Evolutionary conservation across 2,797 vertebrate species (phyloP).

Genomic region (Cephalopachus bancanus): DNA sequence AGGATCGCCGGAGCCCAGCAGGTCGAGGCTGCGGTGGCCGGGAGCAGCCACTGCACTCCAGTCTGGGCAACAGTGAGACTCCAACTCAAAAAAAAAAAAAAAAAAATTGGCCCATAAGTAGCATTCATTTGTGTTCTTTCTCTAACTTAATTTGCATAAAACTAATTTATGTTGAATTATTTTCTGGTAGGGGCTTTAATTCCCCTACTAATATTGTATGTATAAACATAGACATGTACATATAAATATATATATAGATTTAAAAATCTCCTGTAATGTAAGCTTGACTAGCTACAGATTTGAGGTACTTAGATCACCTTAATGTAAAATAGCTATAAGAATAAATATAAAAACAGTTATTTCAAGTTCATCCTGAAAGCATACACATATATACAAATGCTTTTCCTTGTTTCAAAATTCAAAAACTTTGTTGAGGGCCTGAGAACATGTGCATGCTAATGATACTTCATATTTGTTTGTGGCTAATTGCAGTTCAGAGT

Average conservation of each 20-base stretch:
- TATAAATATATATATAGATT: neutral
- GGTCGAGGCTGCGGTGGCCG: too few species aligned
- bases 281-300: slow-evolving; percentile 1
- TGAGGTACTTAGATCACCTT: neutral
- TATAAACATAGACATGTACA: neutral
- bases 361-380: slow-evolving; percentile 22
- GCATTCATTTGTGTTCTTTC: neutral
- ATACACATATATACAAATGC: neutral
- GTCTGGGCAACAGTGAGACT: too few species aligned
- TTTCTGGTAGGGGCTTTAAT: slow-evolving; percentile 38
- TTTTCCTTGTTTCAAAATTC: slow-evolving; percentile 65
- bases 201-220: neutral
- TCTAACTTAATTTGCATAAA: slow-evolving; percentile 45
- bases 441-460: neutral
- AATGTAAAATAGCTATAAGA: slow-evolving; percentile 55
- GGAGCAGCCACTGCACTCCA: too few species aligned
- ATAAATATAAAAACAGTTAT: neutral
- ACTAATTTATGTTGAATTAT: neutral
- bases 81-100: too few species aligned
- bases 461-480: slow-evolving; percentile 11
- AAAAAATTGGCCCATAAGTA: neutral
- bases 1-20: too few species aligned
- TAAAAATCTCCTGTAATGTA: slow-evolving; percentile 48
- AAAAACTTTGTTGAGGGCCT: slow-evolving; percentile 42
- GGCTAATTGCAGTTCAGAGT: slow-evolving; percentile 50